phyloP scores from a whole-genome alignment of 2,888 invertebrate species.

The Congeria kusceri region DNA sequence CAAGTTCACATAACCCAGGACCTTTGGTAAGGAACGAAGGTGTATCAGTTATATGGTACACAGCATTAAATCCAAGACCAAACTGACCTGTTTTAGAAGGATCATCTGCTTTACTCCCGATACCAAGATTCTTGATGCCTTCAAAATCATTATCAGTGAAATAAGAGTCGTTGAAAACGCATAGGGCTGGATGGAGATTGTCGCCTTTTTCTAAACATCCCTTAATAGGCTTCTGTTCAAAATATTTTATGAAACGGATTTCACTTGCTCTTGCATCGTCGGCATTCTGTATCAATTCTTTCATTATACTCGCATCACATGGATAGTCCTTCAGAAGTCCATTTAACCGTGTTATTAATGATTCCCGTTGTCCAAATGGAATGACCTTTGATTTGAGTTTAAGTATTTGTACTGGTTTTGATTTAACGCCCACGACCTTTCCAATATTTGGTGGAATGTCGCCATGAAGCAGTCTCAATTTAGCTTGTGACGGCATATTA shows the following conservation, averaged over 20 bases:
- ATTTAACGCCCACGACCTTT: slow-evolving; percentile 67
- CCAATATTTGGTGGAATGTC: slow-evolving; percentile 67
- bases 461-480: slow-evolving; percentile 54
- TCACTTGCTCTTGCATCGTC: slow-evolving; percentile 81
- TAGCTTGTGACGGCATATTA: slow-evolving; percentile 63
- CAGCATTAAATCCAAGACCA: slow-evolving; percentile 84
- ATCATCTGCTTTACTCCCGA: slow-evolving; percentile 79
- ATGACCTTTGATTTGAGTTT: slow-evolving; percentile 30
- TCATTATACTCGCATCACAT: slow-evolving; percentile 78
- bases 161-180: slow-evolving; percentile 80
- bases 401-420: slow-evolving; percentile 25
- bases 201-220: slow-evolving; percentile 61
- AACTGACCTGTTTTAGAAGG: slow-evolving; percentile 82
- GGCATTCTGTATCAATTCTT: slow-evolving; percentile 82
- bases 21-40: slow-evolving; percentile 80
- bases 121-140: slow-evolving; percentile 81
- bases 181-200: slow-evolving; percentile 83
- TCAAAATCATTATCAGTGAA: slow-evolving; percentile 77
- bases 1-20: slow-evolving; percentile 49
- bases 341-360: slow-evolving; percentile 77
- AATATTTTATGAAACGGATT: slow-evolving; percentile 78
- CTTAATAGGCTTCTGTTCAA: slow-evolving; percentile 55
- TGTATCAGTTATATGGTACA: slow-evolving; percentile 83
- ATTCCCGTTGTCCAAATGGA: slow-evolving; percentile 80
- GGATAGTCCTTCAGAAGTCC: slow-evolving; percentile 79